Evolutionary conservation across 2,888 invertebrate species (phyloP).

Genomic region (Exephanes ischioxanthus): DNA sequence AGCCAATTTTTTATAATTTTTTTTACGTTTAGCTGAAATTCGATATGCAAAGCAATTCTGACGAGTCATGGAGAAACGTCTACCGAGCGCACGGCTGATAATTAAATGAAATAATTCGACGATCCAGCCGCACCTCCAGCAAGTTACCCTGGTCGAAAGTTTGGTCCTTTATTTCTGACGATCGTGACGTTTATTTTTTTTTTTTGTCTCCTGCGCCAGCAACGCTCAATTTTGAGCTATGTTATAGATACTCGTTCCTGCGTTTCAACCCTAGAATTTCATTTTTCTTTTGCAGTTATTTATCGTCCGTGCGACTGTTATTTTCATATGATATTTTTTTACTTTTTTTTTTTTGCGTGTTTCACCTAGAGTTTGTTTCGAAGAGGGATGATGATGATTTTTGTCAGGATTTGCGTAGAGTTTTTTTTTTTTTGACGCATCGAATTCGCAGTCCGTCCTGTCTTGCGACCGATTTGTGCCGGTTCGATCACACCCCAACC

Average conservation of each 20-base stretch:
- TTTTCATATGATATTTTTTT: slow-evolving; percentile 32
- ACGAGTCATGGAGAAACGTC: not conserved
- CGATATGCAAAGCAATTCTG: not conserved
- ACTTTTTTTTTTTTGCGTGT: slow-evolving; percentile 14
- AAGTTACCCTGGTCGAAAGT: slow-evolving; percentile 36
- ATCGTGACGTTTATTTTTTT: slow-evolving; percentile 46
- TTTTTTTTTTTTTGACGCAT: slow-evolving; percentile 39
- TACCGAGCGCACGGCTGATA: not conserved
- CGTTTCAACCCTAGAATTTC: slow-evolving; percentile 52
- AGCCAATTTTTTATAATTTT: too few relatives aligned
- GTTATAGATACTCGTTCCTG: slow-evolving; percentile 63
- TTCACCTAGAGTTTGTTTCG: slow-evolving; percentile 47
- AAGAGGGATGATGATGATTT: slow-evolving; percentile 32
- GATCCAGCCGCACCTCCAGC: slow-evolving; percentile 41
- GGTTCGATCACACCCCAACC: slow-evolving; percentile 21
- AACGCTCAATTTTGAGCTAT: slow-evolving; percentile 48
- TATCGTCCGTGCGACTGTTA: slow-evolving; percentile 36
- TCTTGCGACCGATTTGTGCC: slow-evolving; percentile 58
- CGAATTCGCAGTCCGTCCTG: slow-evolving; percentile 56
- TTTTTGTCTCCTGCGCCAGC: slow-evolving; percentile 44
- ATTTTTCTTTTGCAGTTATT: slow-evolving; percentile 8
- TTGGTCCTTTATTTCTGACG: slow-evolving; percentile 41
- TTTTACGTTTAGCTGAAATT: not conserved
- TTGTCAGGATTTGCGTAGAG: slow-evolving; percentile 39
- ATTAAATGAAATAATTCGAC: not conserved